These are phyloP conservation scores for Caenorhabditis afra DNA, from an alignment of 2,888 invertebrate species.

Conservation along the genomic window DNA sequence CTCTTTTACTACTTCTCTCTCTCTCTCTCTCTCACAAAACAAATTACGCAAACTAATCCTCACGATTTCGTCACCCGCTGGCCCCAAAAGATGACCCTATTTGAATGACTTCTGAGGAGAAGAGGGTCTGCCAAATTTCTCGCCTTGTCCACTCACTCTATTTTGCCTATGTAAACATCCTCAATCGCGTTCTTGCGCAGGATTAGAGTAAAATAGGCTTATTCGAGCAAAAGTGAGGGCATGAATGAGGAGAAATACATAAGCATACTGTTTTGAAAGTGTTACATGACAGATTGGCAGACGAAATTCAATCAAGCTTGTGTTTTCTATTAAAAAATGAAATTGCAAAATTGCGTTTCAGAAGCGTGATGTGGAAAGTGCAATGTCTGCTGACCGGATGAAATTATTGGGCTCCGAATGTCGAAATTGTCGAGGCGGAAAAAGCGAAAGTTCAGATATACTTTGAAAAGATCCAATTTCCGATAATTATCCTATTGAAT, in stretches of 20 bases:
- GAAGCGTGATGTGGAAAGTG: slow-evolving; percentile 5
- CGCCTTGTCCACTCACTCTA: slow-evolving; percentile 10
- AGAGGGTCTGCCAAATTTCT: slow-evolving; percentile 35
- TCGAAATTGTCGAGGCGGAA: slow-evolving; percentile 36
- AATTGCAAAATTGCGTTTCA: no score
- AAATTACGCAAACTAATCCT: slow-evolving; percentile 53
- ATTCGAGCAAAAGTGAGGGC: slow-evolving; percentile 39
- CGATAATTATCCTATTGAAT: slow-evolving; percentile 19
- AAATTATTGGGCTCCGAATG: slow-evolving; percentile 9
- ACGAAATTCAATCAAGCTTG: not conserved
- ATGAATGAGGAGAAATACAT: not conserved
- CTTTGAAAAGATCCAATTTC: slow-evolving; percentile 28
- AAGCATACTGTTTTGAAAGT: slow-evolving; percentile 24
- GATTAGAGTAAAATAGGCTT: slow-evolving; percentile 55
- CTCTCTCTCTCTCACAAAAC: slow-evolving; percentile 30
- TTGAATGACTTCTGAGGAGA: slow-evolving; percentile 23
- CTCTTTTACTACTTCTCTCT: slow-evolving; percentile 29
- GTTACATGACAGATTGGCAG: not conserved
- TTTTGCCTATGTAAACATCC: slow-evolving; percentile 51
- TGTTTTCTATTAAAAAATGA: not conserved
- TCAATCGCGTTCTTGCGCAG: slow-evolving; percentile 26
- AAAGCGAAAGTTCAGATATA: slow-evolving; percentile 34
- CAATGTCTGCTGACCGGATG: slow-evolving; percentile 1
- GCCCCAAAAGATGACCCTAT: slow-evolving; percentile 27
- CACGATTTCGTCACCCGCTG: slow-evolving; percentile 46